Percentiles rank a stretch among this genome's conserved stretches.
Conservation (phyloP, 37 sponge, comb jelly and placozoan genomes). For the Beroe ovata region DNA sequence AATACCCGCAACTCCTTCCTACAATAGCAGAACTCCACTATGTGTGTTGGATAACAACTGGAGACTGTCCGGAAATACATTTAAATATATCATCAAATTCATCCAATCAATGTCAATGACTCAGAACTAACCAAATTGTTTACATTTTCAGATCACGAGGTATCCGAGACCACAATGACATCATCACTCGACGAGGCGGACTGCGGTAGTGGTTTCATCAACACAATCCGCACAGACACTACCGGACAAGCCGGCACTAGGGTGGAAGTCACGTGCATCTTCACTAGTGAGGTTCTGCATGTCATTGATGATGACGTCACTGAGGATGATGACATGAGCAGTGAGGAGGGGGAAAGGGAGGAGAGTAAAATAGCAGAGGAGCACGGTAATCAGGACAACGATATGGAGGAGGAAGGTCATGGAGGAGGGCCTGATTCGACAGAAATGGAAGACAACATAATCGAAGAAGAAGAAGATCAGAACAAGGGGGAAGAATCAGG, state of each 20-base stretch:
- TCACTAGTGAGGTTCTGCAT: neutral
- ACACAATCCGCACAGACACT: neutral
- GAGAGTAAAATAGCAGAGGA: neutral
- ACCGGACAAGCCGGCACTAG: constrained; percentile 4
- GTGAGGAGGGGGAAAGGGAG: neutral
- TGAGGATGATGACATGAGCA: neutral
- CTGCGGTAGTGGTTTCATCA: constrained; percentile 20
- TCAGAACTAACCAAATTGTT: too few species aligned
- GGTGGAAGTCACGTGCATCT: constrained; percentile 1
- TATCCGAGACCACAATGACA: neutral
- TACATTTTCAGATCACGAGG: constrained; percentile 34
- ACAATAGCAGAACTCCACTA: too few species aligned
- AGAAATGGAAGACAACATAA: neutral
- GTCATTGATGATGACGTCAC: neutral
- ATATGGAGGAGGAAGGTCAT: too few species aligned
- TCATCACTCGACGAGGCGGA: neutral
- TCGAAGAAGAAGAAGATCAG: neutral
- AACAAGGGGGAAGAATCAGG: neutral
- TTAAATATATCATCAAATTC: too few species aligned
- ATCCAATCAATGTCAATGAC: too few species aligned
- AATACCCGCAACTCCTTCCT: too few species aligned
- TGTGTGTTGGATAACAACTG: too few species aligned
- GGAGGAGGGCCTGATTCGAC: too few species aligned
- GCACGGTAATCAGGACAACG: neutral
- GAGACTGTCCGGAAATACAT: too few species aligned